phyloP scores from a whole-genome alignment of 2,888 invertebrate species.

The Phaonia tiefii region DNA sequence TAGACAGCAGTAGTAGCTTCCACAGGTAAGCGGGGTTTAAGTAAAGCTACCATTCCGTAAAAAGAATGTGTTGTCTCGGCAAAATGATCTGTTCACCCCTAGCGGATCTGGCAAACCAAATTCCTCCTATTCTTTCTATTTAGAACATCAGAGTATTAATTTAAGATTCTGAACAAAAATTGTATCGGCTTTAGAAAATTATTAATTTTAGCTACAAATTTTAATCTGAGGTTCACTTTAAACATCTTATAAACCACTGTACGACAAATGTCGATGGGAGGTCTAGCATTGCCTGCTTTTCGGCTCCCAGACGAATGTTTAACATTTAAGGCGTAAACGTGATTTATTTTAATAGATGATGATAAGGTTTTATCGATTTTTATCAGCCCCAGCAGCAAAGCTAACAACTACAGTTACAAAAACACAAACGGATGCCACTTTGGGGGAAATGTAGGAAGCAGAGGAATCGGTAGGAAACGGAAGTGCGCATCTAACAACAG shows the following conservation, averaged over 20 bases:
- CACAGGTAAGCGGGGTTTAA: too few relatives aligned
- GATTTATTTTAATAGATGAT: constrained; percentile 78
- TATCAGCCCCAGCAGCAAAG: constrained; percentile 35
- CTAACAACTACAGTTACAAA: neutral
- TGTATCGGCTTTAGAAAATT: too few relatives aligned
- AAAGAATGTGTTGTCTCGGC: too few relatives aligned
- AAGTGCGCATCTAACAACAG: neutral
- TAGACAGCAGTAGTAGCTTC: too few relatives aligned
- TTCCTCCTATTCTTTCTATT: too few relatives aligned
- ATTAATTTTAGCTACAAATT: too few relatives aligned
- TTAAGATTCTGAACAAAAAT: too few relatives aligned
- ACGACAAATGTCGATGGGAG: constrained; percentile 13
- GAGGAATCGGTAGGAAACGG: neutral
- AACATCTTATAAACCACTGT: neutral
- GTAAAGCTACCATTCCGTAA: too few relatives aligned
- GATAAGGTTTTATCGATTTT: constrained; percentile 77
- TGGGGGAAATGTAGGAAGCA: neutral
- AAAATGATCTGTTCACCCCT: too few relatives aligned
- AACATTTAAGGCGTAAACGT: constrained; percentile 69
- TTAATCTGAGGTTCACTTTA: too few relatives aligned
- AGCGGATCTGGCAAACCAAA: too few relatives aligned
- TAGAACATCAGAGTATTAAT: too few relatives aligned
- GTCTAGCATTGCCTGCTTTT: constrained; percentile 9
- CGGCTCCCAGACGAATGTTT: constrained; percentile 11
- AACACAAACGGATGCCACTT: neutral